These are phyloP conservation scores for Tachycineta bicolor DNA, from an alignment of 2,113 vertebrate species.

Conservation along the genomic window DNA sequence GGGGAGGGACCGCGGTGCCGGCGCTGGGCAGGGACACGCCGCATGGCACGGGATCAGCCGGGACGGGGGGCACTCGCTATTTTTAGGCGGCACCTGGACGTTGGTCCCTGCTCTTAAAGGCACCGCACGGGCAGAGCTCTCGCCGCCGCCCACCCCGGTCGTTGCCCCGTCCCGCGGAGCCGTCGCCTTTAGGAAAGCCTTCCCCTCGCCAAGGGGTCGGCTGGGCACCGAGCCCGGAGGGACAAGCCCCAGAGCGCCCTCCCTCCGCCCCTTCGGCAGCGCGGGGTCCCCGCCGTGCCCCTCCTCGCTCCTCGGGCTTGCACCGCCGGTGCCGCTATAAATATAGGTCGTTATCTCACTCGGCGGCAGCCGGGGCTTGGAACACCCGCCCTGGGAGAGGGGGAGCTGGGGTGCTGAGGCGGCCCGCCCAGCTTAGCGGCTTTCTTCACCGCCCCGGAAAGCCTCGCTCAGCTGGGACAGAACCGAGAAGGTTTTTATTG, in stretches of 20 bases:
- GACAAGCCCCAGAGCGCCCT: too few species aligned
- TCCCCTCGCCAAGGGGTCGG: too few species aligned
- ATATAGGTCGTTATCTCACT: neutral
- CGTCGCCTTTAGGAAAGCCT: neutral
- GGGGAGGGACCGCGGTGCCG: neutral
- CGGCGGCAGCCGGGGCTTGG: neutral
- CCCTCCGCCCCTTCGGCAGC: neutral
- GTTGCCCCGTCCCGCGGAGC: neutral
- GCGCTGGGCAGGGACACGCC: neutral
- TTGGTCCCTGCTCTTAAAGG: conserved; percentile 20
- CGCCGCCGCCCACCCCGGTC: neutral
- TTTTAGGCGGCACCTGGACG: conserved; percentile 62
- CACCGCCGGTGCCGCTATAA: neutral
- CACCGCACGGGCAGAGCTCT: neutral
- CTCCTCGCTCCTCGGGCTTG: neutral
- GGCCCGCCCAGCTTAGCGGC: neutral
- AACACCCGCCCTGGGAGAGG: neutral
- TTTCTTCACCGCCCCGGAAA: neutral
- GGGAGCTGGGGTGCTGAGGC: too few species aligned
- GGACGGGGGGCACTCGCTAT: conserved; percentile 2
- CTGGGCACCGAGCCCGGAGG: too few species aligned
- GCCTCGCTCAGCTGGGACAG: neutral
- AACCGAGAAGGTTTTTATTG: conserved; percentile 31
- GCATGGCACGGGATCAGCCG: neutral
- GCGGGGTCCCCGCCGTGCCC: neutral